Percentiles rank a stretch among this genome's conserved stretches.
These are phyloP conservation scores for Hemiscyllium ocellatum DNA, from an alignment of 2,113 vertebrate genomes.

Conservation along the genomic window DNA sequence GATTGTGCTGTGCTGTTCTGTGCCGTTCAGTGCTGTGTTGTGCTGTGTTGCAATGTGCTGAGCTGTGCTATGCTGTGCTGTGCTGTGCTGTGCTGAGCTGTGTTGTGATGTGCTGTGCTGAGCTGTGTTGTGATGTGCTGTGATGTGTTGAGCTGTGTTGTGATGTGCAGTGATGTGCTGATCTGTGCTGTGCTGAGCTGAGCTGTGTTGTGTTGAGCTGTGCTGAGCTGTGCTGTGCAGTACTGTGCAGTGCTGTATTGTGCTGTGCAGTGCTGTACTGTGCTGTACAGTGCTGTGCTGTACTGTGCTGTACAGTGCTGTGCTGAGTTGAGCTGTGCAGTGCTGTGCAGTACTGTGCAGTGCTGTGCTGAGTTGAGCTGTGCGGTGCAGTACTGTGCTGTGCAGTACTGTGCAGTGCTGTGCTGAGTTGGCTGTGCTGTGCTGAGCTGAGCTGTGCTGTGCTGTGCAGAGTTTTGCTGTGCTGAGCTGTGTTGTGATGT, in stretches of 20 bases:
- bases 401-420: neutral
- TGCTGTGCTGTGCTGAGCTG: neutral
- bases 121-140: constrained; percentile 8
- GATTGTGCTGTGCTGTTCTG: neutral
- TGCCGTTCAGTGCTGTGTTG: too few species aligned
- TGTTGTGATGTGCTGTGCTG: constrained; percentile 5
- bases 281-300: neutral
- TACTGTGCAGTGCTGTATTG: neutral
- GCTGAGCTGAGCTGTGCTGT: neutral
- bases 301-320: neutral
- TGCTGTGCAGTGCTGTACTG: neutral
- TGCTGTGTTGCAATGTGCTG: neutral
- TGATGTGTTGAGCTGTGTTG: too few species aligned
- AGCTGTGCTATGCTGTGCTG: neutral
- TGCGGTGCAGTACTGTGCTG: too few species aligned
- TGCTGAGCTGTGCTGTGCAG: neutral
- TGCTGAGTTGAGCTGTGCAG: neutral
- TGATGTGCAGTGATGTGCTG: too few species aligned
- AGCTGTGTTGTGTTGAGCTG: neutral
- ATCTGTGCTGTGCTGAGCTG: neutral
- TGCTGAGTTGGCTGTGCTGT: neutral
- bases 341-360: neutral
- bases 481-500: too few species aligned
- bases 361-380: too few species aligned
- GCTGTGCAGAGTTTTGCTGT: too few species aligned